Evolutionary conservation across 2,113 vertebrate genomes (phyloP).

Genomic region (Hirundichthys speculiger): DNA sequence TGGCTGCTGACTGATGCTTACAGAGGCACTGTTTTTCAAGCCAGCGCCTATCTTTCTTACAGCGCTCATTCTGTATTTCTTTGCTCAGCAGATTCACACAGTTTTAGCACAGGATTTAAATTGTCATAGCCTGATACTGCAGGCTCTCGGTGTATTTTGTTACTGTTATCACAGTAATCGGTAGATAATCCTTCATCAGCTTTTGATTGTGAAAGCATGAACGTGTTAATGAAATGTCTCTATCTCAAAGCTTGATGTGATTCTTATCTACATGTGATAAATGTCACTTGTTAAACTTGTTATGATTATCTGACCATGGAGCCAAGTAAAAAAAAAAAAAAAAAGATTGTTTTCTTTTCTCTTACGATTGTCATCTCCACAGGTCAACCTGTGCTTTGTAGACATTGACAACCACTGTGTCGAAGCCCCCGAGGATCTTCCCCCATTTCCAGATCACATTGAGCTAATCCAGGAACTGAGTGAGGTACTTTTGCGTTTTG

Average conservation of each 20-base stretch:
- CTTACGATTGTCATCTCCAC: slow-evolving; percentile 27
- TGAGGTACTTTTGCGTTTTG: slow-evolving; percentile 88
- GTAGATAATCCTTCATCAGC: slow-evolving; percentile 30
- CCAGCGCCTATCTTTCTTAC: neutral
- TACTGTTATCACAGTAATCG: slow-evolving; percentile 29
- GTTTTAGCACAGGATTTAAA: slow-evolving; percentile 16
- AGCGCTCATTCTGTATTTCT: neutral
- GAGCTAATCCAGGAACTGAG: slow-evolving; percentile 94
- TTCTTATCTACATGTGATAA: slow-evolving; percentile 31
- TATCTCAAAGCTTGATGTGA: slow-evolving; percentile 41
- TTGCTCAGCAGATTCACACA: slow-evolving; percentile 39
- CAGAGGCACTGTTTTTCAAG: slow-evolving; percentile 47
- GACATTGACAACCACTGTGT: slow-evolving; percentile 95
- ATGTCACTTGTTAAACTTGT: slow-evolving; percentile 23
- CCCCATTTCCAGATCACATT: slow-evolving; percentile 90
- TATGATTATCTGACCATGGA: slow-evolving; percentile 38
- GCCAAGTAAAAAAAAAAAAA: slow-evolving; percentile 1
- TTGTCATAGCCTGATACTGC: slow-evolving; percentile 3
- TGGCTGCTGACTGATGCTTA: slow-evolving; percentile 65
- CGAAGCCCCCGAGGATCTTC: slow-evolving; percentile 92
- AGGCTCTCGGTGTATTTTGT: slow-evolving; percentile 6
- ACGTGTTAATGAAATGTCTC: slow-evolving; percentile 34
- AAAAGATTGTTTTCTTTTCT: neutral
- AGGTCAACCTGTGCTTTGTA: slow-evolving; percentile 97
- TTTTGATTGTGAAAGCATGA: slow-evolving; percentile 34